Evolutionary conservation across 1,140 invertebrate genomes (phyloP), one percentile per base, ranked within the genome.

Genomic region (Oedothorax gibbosus): DNA sequence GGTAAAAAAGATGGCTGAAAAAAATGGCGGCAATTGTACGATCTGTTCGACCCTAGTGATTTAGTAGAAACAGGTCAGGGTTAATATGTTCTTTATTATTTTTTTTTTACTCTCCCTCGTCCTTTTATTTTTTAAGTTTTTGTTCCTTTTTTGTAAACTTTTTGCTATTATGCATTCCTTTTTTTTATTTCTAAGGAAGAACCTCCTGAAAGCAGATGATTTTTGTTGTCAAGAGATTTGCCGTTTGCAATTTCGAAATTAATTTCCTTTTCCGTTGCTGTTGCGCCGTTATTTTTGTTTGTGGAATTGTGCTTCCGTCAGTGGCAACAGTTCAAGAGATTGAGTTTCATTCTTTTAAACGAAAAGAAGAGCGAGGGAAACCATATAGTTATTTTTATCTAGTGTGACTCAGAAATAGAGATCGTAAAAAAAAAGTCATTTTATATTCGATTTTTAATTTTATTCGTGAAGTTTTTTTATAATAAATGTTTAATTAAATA

Each of bases 11-110:
- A 66, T 9, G 62, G 66, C 21, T 57, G 35, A 66, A 53, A 64
- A 51, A 82, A 76, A 84, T 65, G 53, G 20, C 53, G 14, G 69
- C 69, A 69, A 73, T 71, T 82, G 66, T 66, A 64, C 51, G 69
- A 81, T 79, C n/a, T 20, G 78, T 81, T 66, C 71, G 35, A 66
- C 71, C 60, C 60, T 20, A 35, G 62, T 84, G 81, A 84, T 84
- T 84, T 84, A 84, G 51, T 18, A 54, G 56, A 84, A 76, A 49
- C 12, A 21, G 81, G 81, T 84, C 81, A 84, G 76, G 81, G 81
- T 76, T 84, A 84, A 84, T 84, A 84, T 60, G 81, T 73, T 76
- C 81, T 84, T 84, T 75, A 84, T 84, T n/a, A n/a, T 57, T 76
- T 68, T 84, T 35, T 35, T 56, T 56, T 54, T 53, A 73, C 64